These are phyloP conservation scores for Clepsis dumicolana DNA, from an alignment of 2,888 invertebrate species.

Conservation along the genomic window DNA sequence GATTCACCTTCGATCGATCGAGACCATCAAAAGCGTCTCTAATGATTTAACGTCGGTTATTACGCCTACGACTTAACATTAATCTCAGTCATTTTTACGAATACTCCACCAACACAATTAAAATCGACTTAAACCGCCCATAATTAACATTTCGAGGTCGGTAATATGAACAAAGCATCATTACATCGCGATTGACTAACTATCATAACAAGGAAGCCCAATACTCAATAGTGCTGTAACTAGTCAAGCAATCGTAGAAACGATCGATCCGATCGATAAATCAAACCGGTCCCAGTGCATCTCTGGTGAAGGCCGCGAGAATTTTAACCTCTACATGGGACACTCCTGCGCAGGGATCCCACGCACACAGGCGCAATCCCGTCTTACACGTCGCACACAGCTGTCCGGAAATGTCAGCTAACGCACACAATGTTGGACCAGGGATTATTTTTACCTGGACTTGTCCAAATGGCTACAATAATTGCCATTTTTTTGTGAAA, in stretches of 20 bases:
- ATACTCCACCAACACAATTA: neutral
- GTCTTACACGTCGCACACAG: slow-evolving; percentile 52
- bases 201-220: slow-evolving; percentile 3
- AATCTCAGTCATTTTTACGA: slow-evolving; percentile 11
- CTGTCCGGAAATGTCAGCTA: slow-evolving; percentile 53
- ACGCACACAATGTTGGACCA: slow-evolving; percentile 55
- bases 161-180: neutral
- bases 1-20: slow-evolving; percentile 35
- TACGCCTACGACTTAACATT: slow-evolving; percentile 19
- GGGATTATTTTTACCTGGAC: slow-evolving; percentile 73
- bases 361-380: slow-evolving; percentile 61
- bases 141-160: neutral
- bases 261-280: slow-evolving; percentile 63
- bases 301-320: slow-evolving; percentile 84
- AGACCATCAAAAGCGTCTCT: slow-evolving; percentile 18
- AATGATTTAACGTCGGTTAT: slow-evolving; percentile 34
- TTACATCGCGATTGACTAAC: slow-evolving; percentile 1
- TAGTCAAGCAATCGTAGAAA: slow-evolving; percentile 48
- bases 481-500: slow-evolving; percentile 65
- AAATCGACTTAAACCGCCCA: neutral
- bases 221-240: slow-evolving; percentile 23
- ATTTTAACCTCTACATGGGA: slow-evolving; percentile 73
- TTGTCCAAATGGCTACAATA: slow-evolving; percentile 43
- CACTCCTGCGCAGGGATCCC: slow-evolving; percentile 73
- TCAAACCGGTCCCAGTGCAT: slow-evolving; percentile 77